Conservation (phyloP, 2,797 vertebrate species). For the Rhinella marina region DNA sequence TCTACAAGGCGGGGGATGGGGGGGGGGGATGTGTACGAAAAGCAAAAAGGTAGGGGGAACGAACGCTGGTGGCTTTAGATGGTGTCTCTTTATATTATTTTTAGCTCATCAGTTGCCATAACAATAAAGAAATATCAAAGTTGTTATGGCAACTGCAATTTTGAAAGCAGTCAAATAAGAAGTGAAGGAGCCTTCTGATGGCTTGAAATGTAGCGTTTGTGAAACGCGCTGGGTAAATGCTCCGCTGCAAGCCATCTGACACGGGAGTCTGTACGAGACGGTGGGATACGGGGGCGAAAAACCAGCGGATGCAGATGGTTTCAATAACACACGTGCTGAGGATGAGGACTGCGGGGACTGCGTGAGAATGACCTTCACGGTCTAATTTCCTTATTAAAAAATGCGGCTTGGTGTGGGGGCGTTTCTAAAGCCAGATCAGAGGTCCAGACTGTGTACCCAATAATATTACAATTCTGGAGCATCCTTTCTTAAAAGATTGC, state of each 20-base stretch:
- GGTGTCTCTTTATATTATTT: slow-evolving; percentile 61
- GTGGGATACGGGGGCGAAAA: slow-evolving; percentile 23
- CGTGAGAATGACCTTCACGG: not conserved
- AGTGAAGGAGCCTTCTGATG: slow-evolving; percentile 76
- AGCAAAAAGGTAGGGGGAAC: slow-evolving; percentile 33
- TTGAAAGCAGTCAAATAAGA: slow-evolving; percentile 78
- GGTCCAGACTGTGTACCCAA: too few species aligned
- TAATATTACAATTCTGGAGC: too few species aligned
- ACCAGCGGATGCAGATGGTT: not conserved
- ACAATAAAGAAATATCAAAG: slow-evolving; percentile 82
- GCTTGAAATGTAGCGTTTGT: slow-evolving; percentile 75
- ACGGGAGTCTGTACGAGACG: not conserved
- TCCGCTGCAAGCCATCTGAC: slow-evolving; percentile 21
- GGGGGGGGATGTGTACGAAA: slow-evolving; percentile 62
- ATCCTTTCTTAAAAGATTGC: too few species aligned
- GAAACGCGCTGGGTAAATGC: slow-evolving; percentile 67
- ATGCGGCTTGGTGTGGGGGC: too few species aligned
- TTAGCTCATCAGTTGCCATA: slow-evolving; percentile 67
- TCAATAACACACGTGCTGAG: not conserved
- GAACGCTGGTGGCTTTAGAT: slow-evolving; percentile 45
- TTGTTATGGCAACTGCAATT: slow-evolving; percentile 84
- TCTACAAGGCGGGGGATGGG: slow-evolving; percentile 64
- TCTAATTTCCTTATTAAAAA: not conserved
- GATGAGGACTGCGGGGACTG: not conserved
- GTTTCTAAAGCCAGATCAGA: too few species aligned